Evolutionary conservation across 1,140 invertebrate species (phyloP).

Genomic region (Drosophila kanapiae): DNA sequence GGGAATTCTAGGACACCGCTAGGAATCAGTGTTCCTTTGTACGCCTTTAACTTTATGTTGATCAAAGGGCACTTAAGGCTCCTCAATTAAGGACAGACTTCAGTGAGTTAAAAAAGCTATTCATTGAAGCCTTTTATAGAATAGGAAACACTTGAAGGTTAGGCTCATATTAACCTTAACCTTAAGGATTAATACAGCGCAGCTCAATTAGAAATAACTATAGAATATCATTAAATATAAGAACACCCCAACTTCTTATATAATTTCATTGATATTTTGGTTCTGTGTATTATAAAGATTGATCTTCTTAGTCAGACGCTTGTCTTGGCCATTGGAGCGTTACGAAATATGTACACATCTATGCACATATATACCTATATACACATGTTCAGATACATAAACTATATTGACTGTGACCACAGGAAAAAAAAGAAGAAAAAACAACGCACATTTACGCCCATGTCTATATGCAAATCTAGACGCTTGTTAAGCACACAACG

Average conservation of each 20-base stretch:
- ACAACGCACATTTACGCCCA: conserved; percentile 1
- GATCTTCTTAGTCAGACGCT: conserved; percentile 7
- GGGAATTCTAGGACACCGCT: too few relatives aligned
- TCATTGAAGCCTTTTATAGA: too few relatives aligned
- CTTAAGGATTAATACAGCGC: too few relatives aligned
- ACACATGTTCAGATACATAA: conserved; percentile 9
- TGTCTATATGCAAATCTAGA: conserved; percentile 10
- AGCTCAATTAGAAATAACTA: neutral
- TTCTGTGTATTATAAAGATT: conserved; percentile 3
- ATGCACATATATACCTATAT: neutral
- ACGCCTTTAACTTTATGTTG: too few relatives aligned
- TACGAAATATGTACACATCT: conserved; percentile 20
- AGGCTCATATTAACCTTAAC: too few relatives aligned
- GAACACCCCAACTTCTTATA: neutral
- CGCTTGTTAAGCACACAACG: conserved; percentile 11
- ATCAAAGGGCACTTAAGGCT: neutral
- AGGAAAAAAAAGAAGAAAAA: neutral
- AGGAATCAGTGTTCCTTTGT: too few relatives aligned
- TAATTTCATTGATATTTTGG: conserved; percentile 7
- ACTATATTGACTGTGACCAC: conserved; percentile 21
- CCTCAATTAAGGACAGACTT: neutral
- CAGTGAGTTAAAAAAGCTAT: too few relatives aligned
- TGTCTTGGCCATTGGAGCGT: conserved; percentile 38
- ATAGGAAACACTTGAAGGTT: too few relatives aligned
- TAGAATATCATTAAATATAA: too few relatives aligned